Base-by-base conservation (phyloP, 37 sponge, comb jelly and placozoan genomes). In the Ephydatia muelleri region DNA sequence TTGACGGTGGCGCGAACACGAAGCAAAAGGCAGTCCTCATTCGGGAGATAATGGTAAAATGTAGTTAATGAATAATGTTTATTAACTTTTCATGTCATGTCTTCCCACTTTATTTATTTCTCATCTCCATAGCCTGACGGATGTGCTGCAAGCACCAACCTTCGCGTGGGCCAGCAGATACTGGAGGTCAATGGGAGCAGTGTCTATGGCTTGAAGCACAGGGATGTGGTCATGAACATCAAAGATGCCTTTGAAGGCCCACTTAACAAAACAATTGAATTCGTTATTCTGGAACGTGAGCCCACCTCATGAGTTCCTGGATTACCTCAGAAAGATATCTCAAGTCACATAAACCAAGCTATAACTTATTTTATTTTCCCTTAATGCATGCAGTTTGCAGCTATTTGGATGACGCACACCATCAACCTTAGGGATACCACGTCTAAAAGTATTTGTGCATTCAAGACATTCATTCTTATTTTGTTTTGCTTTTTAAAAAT, bases 1-100 rank as follows among this genome's bases (percentile, higher is more conserved):
- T 96, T 31, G 90, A 91, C 36, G 97, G 97, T 28, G 97, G 97
- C 25, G 81, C 90, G 39, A 89, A 91, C 75, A 93, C 97, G 11
- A 96, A 93, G 33, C 90, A 93, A 27, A 91, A 89, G 76, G 91
- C 82, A 14, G 86, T 96, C 65, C 83, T 82, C 27, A 84, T 96
- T 33, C 67, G 88, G 75, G 89, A 93, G 65, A 90, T 96, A 29
- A 81, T 82, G 16, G 95, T 94, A 33, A 91, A 89, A 78, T 8
- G 9, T 21, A 21, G 19, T 79, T n/a, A 27, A 49, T 48, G n/a
- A 75, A 12, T 5, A 25, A 5, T 43, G 3, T 71, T n/a, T 71
- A 75, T 75, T 25, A 34, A 19, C 38, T 43, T 12, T 13, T 5
- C 40, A 31, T 43, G 5, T 32, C 12, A 26, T 35, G 34, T 66